These are phyloP conservation scores for Gambusia affinis DNA, from an alignment of 2,113 vertebrate species.

Conservation along the genomic window DNA sequence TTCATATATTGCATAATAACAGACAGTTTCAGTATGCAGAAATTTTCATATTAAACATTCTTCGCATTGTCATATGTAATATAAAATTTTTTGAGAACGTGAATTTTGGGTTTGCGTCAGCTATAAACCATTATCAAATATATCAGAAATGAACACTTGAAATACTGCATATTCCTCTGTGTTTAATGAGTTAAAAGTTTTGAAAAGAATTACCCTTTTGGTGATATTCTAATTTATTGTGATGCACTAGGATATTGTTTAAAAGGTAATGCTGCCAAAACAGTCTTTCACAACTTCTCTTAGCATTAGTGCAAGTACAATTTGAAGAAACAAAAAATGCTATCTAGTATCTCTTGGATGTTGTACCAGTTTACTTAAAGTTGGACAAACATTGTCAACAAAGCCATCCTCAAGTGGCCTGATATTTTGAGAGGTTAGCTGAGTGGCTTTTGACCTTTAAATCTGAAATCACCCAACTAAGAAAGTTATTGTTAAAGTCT, in stretches of 20 bases:
- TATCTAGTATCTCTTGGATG: conserved; percentile 43
- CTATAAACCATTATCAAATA: neutral
- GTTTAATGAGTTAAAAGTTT: neutral
- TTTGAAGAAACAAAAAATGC: conserved; percentile 36
- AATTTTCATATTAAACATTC: too few relatives aligned
- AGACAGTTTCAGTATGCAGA: too few relatives aligned
- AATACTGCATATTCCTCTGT: neutral
- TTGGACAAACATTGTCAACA: conserved; percentile 39
- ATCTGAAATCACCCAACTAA: conserved; percentile 62
- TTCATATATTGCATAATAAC: too few relatives aligned
- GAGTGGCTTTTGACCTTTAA: conserved; percentile 49
- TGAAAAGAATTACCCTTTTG: neutral
- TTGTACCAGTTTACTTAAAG: conserved; percentile 41
- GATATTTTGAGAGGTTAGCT: conserved; percentile 40
- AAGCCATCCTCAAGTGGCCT: conserved; percentile 34
- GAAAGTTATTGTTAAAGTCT: conserved; percentile 71
- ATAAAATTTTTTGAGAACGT: neutral
- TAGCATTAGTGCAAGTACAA: conserved; percentile 58
- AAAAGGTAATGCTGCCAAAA: conserved; percentile 49
- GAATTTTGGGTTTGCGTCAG: neutral
- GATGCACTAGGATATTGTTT: conserved; percentile 10
- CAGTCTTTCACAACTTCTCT: conserved; percentile 53
- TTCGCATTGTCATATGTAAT: too few relatives aligned
- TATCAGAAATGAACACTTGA: neutral
- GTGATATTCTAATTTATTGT: neutral